Evolutionary conservation across 2,888 invertebrate genomes (phyloP), one percentile per base, ranked within the genome.

Genomic region (Caenorhabditis plicata): DNA sequence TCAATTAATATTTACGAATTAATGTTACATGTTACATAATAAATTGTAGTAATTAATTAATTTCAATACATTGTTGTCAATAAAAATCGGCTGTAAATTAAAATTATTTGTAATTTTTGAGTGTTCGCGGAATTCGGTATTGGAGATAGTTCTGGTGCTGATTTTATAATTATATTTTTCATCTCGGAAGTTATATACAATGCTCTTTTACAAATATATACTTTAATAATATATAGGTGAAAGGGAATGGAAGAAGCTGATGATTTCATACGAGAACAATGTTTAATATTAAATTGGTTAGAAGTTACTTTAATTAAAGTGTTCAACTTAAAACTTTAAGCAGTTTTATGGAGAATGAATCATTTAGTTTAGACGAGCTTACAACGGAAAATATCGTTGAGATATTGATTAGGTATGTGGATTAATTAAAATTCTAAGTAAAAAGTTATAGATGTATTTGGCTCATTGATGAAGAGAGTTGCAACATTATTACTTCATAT

Each of bases 341-440:
- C 47, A 61, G 61, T 40, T 45, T 47, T 19, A 50, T 54, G 31
- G 50, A 35, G 22, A 36, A 61, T 32, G 51, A 54, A 25, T 50
- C 54, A 40, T 36, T 47, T 15, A 47, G 54, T 23, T 43, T 47
- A 15, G 54, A 51, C 44, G 48, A 41, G n/a, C n/a, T n/a, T n/a
- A n/a, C n/a, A n/a, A n/a, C n/a, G n/a, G n/a, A n/a, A n/a, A 41
- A 54, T 36, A 39, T 51, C 38, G 50, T 61, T 41, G 61, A 61
- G 42, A 54, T 61, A 40, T 17, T 61, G 38, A 44, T 51, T 25
- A 61, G 48, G 57, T 58, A 17, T 11, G 26, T n/a, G 8, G 9
- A 15, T 47, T 26, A 8, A 17, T 19, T 4, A 13, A 17, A 29
- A 17, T 20, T 2, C 23, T 7, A 2, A 17, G 29, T 7, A 33